Evolutionary conservation across 2,797 vertebrate genomes (phyloP).

Genomic region (Halcyon badia): DNA sequence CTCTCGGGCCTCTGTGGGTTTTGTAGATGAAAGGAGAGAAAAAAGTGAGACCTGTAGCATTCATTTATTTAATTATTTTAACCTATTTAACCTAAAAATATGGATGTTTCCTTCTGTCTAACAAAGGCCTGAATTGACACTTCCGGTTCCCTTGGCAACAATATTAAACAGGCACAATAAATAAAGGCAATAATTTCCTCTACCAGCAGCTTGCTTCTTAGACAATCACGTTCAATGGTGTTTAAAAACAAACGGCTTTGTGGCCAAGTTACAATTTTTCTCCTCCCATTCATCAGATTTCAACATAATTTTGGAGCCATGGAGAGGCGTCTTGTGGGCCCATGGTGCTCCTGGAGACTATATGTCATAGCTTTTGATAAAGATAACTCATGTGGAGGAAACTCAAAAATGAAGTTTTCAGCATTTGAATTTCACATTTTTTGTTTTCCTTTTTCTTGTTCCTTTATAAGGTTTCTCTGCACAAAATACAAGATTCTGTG

Average conservation of each 20-base stretch:
- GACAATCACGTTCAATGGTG: neutral
- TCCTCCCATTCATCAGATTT: neutral
- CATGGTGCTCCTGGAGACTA: rapidly evolving
- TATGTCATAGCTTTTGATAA: neutral
- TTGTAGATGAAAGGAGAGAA: neutral
- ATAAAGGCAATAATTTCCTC: conserved; percentile 11
- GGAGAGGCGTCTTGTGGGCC: neutral
- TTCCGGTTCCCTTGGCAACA: conserved; percentile 75
- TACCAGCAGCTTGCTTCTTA: conserved; percentile 2
- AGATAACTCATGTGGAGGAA: neutral
- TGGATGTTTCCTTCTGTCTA: conserved; percentile 46
- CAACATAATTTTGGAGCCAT: neutral
- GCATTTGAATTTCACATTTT: neutral
- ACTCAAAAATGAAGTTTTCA: neutral
- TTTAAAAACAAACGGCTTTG: neutral
- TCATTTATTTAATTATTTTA: neutral
- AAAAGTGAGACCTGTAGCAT: neutral
- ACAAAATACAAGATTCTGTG: neutral
- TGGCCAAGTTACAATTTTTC: neutral
- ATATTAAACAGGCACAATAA: conserved; percentile 55
- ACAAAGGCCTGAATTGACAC: conserved; percentile 23
- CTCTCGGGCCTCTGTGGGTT: rapidly evolving
- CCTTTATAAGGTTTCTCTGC: neutral
- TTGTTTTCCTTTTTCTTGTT: neutral
- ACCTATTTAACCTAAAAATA: neutral